A percentile compares a stretch with the other conserved stretches of the same genome.
Conservation (phyloP, 2,797 vertebrate species). For the Hemitrygon akajei region DNA sequence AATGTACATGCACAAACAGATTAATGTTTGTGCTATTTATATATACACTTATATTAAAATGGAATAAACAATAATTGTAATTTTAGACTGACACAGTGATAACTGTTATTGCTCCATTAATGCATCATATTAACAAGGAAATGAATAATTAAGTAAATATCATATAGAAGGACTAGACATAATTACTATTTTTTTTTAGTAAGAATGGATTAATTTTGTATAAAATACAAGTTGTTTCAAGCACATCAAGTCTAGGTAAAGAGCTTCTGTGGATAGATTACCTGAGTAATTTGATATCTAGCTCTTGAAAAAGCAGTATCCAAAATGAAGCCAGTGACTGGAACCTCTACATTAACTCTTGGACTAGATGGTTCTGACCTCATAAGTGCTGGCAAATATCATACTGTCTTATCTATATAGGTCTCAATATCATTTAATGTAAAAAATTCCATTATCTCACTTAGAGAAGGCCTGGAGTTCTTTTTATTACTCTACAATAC, state of each 20-base stretch:
- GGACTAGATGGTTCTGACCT: slow-evolving; percentile 37
- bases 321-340: slow-evolving; percentile 36
- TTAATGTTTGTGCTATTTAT: background rate
- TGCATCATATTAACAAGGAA: background rate
- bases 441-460: slow-evolving; percentile 42
- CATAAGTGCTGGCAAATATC: slow-evolving; percentile 39
- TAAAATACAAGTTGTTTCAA: slow-evolving; percentile 4
- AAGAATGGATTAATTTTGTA: background rate
- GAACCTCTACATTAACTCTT: slow-evolving; percentile 35
- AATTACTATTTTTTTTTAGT: background rate
- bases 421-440: slow-evolving; percentile 43
- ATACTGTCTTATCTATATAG: slow-evolving; percentile 39
- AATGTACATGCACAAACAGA: background rate
- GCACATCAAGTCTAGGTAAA: background rate
- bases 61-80: background rate
- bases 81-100: background rate
- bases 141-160: background rate
- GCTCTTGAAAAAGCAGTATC: slow-evolving; percentile 25
- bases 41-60: background rate
- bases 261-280: slow-evolving; percentile 24
- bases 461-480: slow-evolving; percentile 43
- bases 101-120: background rate
- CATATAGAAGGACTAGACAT: background rate
- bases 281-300: slow-evolving; percentile 24
- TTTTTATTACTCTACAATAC: slow-evolving; percentile 46